Evolutionary conservation across 2,888 invertebrate genomes (phyloP), one percentile per base, ranked within the genome.

Genomic region (Drosophila emarginata): DNA sequence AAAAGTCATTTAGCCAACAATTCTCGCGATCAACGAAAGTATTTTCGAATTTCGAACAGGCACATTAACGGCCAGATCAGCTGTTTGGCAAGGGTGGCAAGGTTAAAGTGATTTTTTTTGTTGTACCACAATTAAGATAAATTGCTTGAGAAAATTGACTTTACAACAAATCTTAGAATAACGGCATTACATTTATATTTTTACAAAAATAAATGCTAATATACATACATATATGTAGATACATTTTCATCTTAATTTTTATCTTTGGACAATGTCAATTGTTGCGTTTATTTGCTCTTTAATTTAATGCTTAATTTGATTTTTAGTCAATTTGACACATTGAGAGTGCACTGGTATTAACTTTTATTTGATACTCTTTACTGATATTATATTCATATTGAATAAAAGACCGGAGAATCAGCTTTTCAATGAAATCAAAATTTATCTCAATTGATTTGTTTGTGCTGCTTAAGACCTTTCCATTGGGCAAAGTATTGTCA

Each of bases 21-120:
- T 56, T 59, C 68, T 68, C 63, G 52, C 74, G 61, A 56, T 75
- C 61, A 74, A 68, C 58, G 68, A 73, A 73, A 73, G 74, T 73
- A 61, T 73, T 64, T 73, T 73, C 72, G 73, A 72, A 73, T 53
- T 74, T 64, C 74, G 64, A 74, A 68, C 53, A 23, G 23, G 23
- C 23, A 23, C 2, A 23, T 23, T 23, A 23, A 23, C 59, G 40
- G 12, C 58, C n/a, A 21, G 53, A 62, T 71, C 70, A 71, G 70
- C 70, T 64, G 70, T 72, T 32, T 56, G n/a, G 36, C 21, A 11
- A 39, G 36, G 21, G 14, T 23, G 26, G 7, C 36, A 51, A 63
- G 74, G 69, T 73, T 69, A 68, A 73, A 68, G 73, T 68, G 61
- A 53, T 51, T 15, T 40, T 36, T 26, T 40, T 36, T 26, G 63